Conservation (phyloP, 2,113 vertebrate species). For the Globicephala melas region DNA sequence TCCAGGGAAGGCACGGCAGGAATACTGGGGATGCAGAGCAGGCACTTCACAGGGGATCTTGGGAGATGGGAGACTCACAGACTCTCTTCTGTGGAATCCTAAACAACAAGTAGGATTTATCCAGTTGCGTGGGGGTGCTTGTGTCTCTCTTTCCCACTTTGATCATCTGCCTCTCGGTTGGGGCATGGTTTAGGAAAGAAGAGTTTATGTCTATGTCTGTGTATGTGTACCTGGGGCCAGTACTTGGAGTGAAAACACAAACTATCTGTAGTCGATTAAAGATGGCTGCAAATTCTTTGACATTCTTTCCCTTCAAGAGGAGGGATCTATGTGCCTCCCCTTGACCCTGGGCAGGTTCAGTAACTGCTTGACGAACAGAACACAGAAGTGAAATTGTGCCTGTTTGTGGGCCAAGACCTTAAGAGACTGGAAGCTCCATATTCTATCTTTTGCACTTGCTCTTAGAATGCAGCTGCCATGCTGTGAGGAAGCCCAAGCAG, state of each 20-base stretch:
- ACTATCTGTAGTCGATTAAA: background rate
- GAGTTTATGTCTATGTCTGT: background rate
- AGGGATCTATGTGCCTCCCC: background rate
- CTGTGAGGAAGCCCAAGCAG: background rate
- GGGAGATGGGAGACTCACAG: background rate
- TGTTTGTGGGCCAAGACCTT: background rate
- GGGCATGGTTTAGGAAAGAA: background rate
- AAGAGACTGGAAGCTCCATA: background rate
- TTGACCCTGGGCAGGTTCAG: background rate
- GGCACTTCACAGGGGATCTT: background rate
- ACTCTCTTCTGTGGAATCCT: background rate
- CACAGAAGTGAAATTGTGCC: background rate
- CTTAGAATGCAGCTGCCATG: background rate
- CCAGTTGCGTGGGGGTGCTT: no score
- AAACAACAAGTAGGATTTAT: background rate
- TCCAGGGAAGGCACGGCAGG: background rate
- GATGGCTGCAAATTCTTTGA: background rate
- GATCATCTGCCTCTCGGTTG: background rate
- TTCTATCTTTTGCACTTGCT: background rate
- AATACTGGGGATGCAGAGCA: background rate
- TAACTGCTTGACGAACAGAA: background rate
- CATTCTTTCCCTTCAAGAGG: background rate
- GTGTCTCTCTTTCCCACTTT: background rate
- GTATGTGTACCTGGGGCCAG: no score
- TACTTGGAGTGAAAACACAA: background rate